Percentiles rank a stretch among this genome's conserved stretches.
Evolutionary conservation across 2,797 vertebrate genomes (phyloP).

Genomic region (Arvicola amphibius): DNA sequence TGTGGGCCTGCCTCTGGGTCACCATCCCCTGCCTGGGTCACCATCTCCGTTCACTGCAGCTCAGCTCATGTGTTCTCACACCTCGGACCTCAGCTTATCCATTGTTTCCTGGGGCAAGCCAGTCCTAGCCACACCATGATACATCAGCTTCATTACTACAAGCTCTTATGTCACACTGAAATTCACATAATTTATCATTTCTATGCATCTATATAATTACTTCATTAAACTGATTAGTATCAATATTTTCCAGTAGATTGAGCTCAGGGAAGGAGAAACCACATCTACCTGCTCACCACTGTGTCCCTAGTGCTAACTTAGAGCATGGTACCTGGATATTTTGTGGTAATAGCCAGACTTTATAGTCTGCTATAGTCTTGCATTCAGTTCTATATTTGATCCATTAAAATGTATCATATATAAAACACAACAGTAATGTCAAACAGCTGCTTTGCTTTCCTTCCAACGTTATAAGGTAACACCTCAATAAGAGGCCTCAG

Average conservation of each 20-base stretch:
- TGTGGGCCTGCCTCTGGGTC: neutral
- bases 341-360: neutral
- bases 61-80: neutral
- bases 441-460: neutral
- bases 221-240: neutral
- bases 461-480: conserved; percentile 36
- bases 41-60: neutral
- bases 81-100: neutral
- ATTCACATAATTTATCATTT: neutral
- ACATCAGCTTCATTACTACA: neutral
- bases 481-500: neutral
- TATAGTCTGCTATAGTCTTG: neutral
- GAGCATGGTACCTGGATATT: neutral
- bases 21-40: neutral
- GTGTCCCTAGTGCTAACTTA: neutral
- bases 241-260: neutral
- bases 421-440: neutral
- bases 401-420: conserved; percentile 41
- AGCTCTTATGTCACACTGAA: neutral
- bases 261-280: neutral
- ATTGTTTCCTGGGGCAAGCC: neutral
- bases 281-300: neutral
- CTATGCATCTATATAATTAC: neutral
- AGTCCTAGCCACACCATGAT: neutral
- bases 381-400: conserved; percentile 15